A percentile compares a stretch with the other conserved stretches of the same genome.
Conservation (phyloP, 2,888 invertebrate species). For the Nomada ferruginata region DNA sequence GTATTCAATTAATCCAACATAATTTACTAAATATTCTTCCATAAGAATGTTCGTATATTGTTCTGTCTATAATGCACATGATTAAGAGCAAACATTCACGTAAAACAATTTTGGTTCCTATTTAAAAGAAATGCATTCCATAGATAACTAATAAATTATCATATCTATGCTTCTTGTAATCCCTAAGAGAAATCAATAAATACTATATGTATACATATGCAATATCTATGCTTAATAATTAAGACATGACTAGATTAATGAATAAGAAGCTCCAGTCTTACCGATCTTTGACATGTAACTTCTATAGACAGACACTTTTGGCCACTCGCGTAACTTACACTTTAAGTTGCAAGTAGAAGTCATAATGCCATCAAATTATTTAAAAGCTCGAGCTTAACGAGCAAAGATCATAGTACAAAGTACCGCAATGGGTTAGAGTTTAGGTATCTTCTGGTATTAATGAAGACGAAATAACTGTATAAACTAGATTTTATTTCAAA, state of each 20-base stretch:
- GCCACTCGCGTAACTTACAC: constrained; percentile 62
- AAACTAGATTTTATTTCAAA: constrained; percentile 46
- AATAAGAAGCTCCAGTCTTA: no score
- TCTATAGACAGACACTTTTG: constrained; percentile 62
- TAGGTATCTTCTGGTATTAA: constrained; percentile 36
- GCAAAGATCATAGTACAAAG: neutral
- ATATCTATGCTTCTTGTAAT: constrained; percentile 59
- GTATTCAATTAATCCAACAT: constrained; percentile 5
- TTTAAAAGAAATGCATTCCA: constrained; percentile 71
- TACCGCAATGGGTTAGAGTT: constrained; percentile 2
- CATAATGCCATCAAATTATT: no score
- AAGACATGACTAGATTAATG: no score
- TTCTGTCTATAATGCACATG: neutral
- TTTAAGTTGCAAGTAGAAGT: constrained; percentile 75
- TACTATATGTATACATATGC: no score
- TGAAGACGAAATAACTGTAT: constrained; percentile 44
- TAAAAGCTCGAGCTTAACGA: no score
- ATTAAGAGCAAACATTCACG: constrained; percentile 37
- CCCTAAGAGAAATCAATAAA: no score
- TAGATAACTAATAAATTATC: constrained; percentile 71
- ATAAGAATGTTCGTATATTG: neutral
- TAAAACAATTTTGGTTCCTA: constrained; percentile 77
- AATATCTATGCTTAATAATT: no score
- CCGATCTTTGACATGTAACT: no score
- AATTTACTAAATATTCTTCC: neutral